Conservation (phyloP, 2,888 invertebrate species). For the Altica lythri region DNA sequence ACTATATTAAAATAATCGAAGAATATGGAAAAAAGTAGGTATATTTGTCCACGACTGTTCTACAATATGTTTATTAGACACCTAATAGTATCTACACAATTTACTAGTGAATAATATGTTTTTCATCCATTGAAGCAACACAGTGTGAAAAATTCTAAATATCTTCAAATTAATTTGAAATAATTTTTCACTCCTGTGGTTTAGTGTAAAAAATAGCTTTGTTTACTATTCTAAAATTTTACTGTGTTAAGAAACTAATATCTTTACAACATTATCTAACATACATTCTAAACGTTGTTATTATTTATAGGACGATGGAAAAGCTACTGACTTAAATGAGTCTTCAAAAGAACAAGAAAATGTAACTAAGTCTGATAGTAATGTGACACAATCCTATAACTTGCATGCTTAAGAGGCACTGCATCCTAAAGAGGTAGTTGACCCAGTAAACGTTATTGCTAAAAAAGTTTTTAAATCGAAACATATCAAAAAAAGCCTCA, state of each 20-base stretch:
- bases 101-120: not conserved
- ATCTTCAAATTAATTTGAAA: constrained; percentile 1
- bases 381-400: constrained; percentile 1
- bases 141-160: not conserved
- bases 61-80: too few species aligned
- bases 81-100: too few species aligned
- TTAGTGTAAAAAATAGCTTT: not conserved
- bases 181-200: not conserved
- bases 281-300: not conserved
- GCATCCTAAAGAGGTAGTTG: not conserved
- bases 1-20: too few species aligned
- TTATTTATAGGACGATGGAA: not conserved
- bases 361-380: not conserved
- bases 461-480: not conserved
- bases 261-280: not conserved
- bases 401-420: not conserved
- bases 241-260: not conserved
- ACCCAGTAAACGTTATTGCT: not conserved
- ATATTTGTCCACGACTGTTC: too few species aligned
- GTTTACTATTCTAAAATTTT: not conserved
- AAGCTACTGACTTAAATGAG: not conserved
- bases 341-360: not conserved
- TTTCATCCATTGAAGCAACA: not conserved
- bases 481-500: not conserved
- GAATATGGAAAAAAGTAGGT: too few species aligned